Base-by-base conservation (phyloP, 2,113 vertebrate species). In the Pachycephala philippinensis region DNA sequence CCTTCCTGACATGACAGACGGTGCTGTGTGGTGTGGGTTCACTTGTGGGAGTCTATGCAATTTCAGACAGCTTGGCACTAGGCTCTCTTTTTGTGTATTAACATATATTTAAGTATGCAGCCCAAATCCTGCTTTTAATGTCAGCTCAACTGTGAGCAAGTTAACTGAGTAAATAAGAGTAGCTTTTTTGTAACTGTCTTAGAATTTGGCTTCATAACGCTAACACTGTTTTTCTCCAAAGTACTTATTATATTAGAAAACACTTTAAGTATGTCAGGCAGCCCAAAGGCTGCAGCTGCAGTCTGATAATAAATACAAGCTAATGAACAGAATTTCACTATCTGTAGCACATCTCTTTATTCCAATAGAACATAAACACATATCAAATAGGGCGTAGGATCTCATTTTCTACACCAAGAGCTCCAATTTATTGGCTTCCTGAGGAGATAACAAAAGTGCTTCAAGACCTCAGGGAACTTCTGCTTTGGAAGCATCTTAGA, bases 231-330 rank as follows among this genome's bases (percentile, higher is more conserved):
- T 93, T 96, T 92, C 71, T 95, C 83, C 71, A 45, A 74, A 63
- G 39, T 63, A 83, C 56, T 95, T 93, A 79, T 69, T 95, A 81
- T 92, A 91, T 91, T 87, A 85, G 82, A 94, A 93, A 94, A 90
- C 68, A 63, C 68, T 92, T 71, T 35, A 83, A 91, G 54, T 91
- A 56, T 86, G 79, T 91, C 82, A 95, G 70, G 70, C 63, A 84
- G 71, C 89, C 89, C 65, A 96, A 95, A 79, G 65, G 81, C 74
- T 94, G 68, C 89, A 95, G 87, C 90, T 96, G 93, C 60, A 81
- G 33, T 66, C 76, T 90, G 76, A 71, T 77, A 79, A 81, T 88
- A 93, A 96, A 89, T 80, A 86, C 39, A 54, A 65, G 44, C 68
- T 94, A 96, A 92, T 93, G 92, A 96, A 84, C 53, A 81, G 59